Percentiles rank a stretch among this genome's conserved stretches.
Conservation (phyloP, 2,888 invertebrate genomes). For the Hirtodrosophila duncani region DNA sequence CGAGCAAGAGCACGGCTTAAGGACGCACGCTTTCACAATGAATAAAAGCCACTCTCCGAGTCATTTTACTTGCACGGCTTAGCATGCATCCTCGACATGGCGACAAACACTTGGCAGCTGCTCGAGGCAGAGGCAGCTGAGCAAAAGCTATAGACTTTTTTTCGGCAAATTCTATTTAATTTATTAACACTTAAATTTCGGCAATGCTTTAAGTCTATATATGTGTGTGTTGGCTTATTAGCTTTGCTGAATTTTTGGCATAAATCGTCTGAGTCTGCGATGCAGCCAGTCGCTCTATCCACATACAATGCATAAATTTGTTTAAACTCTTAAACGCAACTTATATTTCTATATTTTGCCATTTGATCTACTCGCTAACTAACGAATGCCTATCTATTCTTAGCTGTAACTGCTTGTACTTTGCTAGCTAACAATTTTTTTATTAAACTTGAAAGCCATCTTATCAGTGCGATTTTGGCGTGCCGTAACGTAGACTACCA, state of each 20-base stretch:
- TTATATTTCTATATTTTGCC: conserved; percentile 4
- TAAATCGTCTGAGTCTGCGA: conserved; percentile 57
- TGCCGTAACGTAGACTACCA: conserved; percentile 40
- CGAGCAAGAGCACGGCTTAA: too few relatives aligned
- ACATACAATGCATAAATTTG: too few relatives aligned
- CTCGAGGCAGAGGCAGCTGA: conserved; percentile 15
- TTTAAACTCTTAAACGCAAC: conserved; percentile 1
- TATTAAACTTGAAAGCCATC: too few relatives aligned
- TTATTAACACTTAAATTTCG: conserved; percentile 56
- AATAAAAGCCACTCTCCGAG: too few relatives aligned
- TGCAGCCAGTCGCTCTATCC: conserved; percentile 5
- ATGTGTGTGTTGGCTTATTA: conserved; percentile 46
- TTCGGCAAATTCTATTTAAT: too few relatives aligned
- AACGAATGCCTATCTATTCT: conserved; percentile 18
- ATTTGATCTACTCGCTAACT: too few relatives aligned
- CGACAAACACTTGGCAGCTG: too few relatives aligned
- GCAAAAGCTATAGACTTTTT: too few relatives aligned
- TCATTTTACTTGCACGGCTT: too few relatives aligned
- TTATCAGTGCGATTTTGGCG: conserved; percentile 63
- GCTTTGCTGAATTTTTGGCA: conserved; percentile 42
- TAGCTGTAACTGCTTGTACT: background rate
- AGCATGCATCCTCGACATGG: too few relatives aligned
- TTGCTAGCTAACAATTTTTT: too few relatives aligned
- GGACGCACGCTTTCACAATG: too few relatives aligned
- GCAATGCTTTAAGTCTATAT: conserved; percentile 21